phyloP scores from a whole-genome alignment of 1,140 invertebrate species.

The Pseudomyrmex dendroicus region DNA sequence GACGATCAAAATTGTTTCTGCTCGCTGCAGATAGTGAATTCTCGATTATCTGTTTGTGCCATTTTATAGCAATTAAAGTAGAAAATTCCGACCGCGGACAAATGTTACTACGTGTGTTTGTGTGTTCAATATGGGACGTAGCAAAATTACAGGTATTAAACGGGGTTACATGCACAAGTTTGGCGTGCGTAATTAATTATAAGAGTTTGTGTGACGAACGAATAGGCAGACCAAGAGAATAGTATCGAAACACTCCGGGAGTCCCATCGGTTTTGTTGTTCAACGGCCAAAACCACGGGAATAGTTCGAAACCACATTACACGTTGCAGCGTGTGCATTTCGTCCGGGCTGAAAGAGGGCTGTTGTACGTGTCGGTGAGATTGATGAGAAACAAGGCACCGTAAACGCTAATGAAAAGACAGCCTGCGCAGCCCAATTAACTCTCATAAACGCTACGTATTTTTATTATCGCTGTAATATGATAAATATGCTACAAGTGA shows the following conservation, averaged over 20 bases:
- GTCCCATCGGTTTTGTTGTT: constrained; percentile 73
- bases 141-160: constrained; percentile 7
- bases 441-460: constrained; percentile 44
- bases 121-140: background rate
- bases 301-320: constrained; percentile 70
- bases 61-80: background rate
- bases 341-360: constrained; percentile 59
- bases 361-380: constrained; percentile 58
- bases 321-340: constrained; percentile 66
- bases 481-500: constrained; percentile 12
- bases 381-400: constrained; percentile 66
- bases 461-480: background rate
- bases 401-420: constrained; percentile 70
- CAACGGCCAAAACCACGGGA: constrained; percentile 65
- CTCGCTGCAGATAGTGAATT: constrained; percentile 13
- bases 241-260: constrained; percentile 52
- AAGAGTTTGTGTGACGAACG: constrained; percentile 60
- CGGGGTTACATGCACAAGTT: background rate
- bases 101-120: constrained; percentile 13
- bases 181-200: constrained; percentile 60
- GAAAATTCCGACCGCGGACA: background rate
- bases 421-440: constrained; percentile 37
- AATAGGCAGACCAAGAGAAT: constrained; percentile 37
- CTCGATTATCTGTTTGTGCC: constrained; percentile 23
- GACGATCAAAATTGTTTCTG: constrained; percentile 62